These are phyloP conservation scores for Autographa pulchrina DNA, from an alignment of 2,888 invertebrate species.

Conservation along the genomic window DNA sequence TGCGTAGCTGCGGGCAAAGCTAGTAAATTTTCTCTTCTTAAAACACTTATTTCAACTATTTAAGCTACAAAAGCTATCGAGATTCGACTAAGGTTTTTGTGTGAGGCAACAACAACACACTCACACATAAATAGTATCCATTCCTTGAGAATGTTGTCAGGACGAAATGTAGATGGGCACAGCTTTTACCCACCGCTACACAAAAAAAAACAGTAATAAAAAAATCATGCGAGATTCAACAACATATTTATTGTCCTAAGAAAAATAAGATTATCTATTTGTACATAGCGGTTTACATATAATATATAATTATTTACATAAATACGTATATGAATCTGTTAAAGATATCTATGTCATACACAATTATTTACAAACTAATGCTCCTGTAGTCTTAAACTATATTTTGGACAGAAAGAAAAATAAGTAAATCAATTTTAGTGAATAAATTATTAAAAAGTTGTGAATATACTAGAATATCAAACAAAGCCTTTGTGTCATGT, in stretches of 20 bases:
- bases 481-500: no score
- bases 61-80: no score
- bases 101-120: no score
- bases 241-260: slow-evolving; percentile 23
- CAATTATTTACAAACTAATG: slow-evolving; percentile 10
- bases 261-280: slow-evolving; percentile 25
- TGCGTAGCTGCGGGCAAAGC: no score
- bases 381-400: not conserved
- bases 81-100: no score
- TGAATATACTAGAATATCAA: no score
- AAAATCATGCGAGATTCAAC: slow-evolving; percentile 15
- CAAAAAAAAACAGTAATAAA: slow-evolving; percentile 3
- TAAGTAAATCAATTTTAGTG: not conserved
- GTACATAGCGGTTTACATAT: not conserved
- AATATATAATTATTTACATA: slow-evolving; percentile 3
- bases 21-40: no score
- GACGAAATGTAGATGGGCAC: no score
- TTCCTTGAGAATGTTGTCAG: no score
- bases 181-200: not conserved
- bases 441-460: no score
- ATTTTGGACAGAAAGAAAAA: not conserved
- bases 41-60: no score
- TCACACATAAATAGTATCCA: no score
- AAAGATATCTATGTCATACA: not conserved
- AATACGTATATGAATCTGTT: slow-evolving; percentile 15